These are phyloP conservation scores for Acanthosoma haemorrhoidale DNA, from an alignment of 2,888 invertebrate genomes.

Conservation along the genomic window DNA sequence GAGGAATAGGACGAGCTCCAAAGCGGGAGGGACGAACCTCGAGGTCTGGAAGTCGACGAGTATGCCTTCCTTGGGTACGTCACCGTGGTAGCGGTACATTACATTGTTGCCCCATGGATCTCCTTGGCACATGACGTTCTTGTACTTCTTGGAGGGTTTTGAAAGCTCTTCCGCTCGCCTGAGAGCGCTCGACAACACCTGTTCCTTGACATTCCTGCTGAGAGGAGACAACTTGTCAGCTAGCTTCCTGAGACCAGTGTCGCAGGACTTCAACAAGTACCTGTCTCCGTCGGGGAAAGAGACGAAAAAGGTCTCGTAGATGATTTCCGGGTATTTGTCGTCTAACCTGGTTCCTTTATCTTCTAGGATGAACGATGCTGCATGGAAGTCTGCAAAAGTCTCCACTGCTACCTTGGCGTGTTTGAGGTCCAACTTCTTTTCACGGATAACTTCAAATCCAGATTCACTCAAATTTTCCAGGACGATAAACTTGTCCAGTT, in stretches of 20 bases:
- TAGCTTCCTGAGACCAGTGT: conserved; percentile 16
- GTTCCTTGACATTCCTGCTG: background rate
- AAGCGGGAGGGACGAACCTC: conserved; percentile 32
- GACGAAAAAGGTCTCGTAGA: conserved; percentile 29
- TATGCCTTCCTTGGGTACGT: conserved; percentile 25
- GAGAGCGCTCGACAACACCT: conserved; percentile 8
- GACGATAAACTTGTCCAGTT: conserved; percentile 29
- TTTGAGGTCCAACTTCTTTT: background rate
- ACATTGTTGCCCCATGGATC: conserved; percentile 38
- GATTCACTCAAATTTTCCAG: conserved; percentile 31
- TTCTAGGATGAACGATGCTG: conserved; percentile 30
- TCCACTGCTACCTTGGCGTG: conserved; percentile 30
- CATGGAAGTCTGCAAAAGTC: conserved; percentile 35
- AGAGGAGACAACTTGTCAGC: background rate
- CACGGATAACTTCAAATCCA: conserved; percentile 25
- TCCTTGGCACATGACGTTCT: conserved; percentile 34
- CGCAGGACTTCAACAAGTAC: conserved; percentile 20
- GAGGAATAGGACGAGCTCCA: conserved; percentile 32
- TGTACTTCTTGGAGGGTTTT: conserved; percentile 23
- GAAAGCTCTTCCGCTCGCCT: background rate
- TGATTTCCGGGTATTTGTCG: conserved; percentile 27
- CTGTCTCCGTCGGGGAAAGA: background rate
- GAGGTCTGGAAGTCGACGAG: conserved; percentile 35
- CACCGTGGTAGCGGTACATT: conserved; percentile 30
- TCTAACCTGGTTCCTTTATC: conserved; percentile 22